phyloP scores from a whole-genome alignment of 2,113 vertebrate species.

The Notiomystis cincta region DNA sequence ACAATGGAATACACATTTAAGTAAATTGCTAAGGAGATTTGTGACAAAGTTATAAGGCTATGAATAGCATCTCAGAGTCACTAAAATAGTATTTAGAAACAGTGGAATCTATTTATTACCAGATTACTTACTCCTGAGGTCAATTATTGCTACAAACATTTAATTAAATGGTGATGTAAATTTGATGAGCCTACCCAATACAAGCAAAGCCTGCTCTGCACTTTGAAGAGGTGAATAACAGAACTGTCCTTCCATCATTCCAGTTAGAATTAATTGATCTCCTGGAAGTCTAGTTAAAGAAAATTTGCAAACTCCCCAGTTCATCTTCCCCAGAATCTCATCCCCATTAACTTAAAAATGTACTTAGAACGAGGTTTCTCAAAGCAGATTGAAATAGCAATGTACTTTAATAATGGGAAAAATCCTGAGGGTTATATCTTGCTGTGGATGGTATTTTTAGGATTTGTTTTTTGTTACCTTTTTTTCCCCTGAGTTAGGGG shows the following conservation, averaged over 20 bases:
- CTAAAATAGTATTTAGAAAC: conserved; percentile 21
- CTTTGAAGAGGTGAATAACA: conserved; percentile 19
- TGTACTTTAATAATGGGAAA: not conserved
- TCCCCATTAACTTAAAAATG: conserved; percentile 7
- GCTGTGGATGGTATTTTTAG: not conserved
- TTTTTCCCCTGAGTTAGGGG: not conserved
- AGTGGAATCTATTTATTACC: conserved; percentile 32
- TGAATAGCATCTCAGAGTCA: conserved; percentile 9
- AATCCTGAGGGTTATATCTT: not conserved
- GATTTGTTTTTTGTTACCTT: not conserved
- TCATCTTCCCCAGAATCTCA: not conserved
- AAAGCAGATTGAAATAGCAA: not conserved
- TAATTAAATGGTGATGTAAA: conserved; percentile 38
- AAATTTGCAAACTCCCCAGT: not conserved
- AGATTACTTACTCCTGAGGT: conserved; percentile 37
- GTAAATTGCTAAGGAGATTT: conserved; percentile 39
- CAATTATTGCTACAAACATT: conserved; percentile 36
- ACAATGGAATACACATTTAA: conserved; percentile 13
- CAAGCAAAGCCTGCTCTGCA: not conserved
- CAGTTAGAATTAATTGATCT: conserved; percentile 12
- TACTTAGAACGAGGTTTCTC: not conserved
- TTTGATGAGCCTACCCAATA: conserved; percentile 40
- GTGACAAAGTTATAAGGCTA: not conserved
- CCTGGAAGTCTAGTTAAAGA: not conserved
- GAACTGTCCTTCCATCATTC: not conserved